phyloP scores from a whole-genome alignment of 1,140 invertebrate species.

The Pararge aegeria region DNA sequence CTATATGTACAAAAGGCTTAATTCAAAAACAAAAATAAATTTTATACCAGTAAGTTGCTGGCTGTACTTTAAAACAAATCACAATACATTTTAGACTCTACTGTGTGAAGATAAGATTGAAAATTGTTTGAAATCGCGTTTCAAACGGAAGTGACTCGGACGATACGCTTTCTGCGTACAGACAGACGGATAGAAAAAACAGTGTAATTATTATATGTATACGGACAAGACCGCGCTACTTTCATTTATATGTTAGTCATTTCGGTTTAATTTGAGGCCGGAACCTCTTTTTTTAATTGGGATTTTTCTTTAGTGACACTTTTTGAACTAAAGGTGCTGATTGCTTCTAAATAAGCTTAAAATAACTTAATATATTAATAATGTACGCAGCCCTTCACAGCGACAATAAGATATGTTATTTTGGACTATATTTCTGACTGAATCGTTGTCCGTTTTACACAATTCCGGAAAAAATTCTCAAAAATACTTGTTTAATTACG shows the following conservation, averaged over 20 bases:
- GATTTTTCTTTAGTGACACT: slow-evolving; percentile 2
- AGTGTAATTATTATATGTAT: slow-evolving; percentile 59
- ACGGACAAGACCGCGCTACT: slow-evolving; percentile 63
- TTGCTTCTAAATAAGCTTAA: too few relatives aligned
- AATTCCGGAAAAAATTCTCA: too few relatives aligned
- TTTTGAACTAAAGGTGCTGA: too few relatives aligned
- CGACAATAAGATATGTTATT: too few relatives aligned
- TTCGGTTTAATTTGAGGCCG: slow-evolving; percentile 34
- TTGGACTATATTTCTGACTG: too few relatives aligned
- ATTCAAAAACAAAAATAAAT: slow-evolving; percentile 10
- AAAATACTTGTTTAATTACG: too few relatives aligned
- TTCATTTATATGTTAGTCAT: slow-evolving; percentile 49
- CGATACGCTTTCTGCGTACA: slow-evolving; percentile 66
- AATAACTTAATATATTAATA: too few relatives aligned
- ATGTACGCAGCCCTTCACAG: too few relatives aligned
- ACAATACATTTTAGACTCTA: slow-evolving; percentile 27
- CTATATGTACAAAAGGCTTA: slow-evolving; percentile 8
- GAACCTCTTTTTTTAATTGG: slow-evolving; percentile 26
- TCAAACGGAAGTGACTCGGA: slow-evolving; percentile 55
- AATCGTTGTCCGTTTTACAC: too few relatives aligned
- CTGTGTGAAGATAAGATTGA: slow-evolving; percentile 29
- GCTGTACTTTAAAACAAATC: slow-evolving; percentile 23
- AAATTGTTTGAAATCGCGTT: slow-evolving; percentile 18
- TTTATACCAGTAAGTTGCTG: slow-evolving; percentile 19
- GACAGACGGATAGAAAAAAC: slow-evolving; percentile 59